phyloP scores from a whole-genome alignment of 1,140 invertebrate genomes.

The Choristoneura fumiferana region DNA sequence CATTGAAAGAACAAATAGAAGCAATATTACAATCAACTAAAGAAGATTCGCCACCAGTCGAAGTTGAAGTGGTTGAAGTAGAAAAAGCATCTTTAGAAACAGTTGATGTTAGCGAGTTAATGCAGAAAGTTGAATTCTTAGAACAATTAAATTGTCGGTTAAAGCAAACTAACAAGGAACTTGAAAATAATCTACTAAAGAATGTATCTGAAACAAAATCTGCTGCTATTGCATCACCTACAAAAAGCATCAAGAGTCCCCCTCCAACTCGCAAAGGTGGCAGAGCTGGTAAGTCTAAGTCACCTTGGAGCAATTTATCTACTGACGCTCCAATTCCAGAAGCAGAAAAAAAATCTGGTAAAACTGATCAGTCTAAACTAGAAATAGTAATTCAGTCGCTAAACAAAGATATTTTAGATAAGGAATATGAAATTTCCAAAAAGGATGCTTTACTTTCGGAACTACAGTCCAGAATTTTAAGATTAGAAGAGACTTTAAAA shows the following conservation, averaged over 20 bases:
- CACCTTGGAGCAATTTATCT: constrained; percentile 66
- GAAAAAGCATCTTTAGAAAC: constrained; percentile 75
- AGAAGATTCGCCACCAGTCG: constrained; percentile 36
- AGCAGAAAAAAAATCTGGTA: constrained; percentile 52
- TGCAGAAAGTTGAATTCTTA: constrained; percentile 72
- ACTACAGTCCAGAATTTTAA: constrained; percentile 35
- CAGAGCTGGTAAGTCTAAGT: constrained; percentile 60
- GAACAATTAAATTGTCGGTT: constrained; percentile 78
- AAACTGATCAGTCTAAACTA: constrained; percentile 53
- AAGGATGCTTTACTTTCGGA: constrained; percentile 56
- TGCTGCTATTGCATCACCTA: constrained; percentile 34
- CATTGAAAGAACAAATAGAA: constrained; percentile 60
- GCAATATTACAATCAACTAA: constrained; percentile 36
- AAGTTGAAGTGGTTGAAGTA: constrained; percentile 51
- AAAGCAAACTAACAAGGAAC: constrained; percentile 76
- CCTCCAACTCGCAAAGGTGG: constrained; percentile 55
- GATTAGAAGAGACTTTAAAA: constrained; percentile 44
- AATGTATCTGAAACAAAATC: constrained; percentile 48
- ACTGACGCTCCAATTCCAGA: constrained; percentile 55
- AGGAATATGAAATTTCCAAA: constrained; percentile 67
- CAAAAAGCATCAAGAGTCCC: constrained; percentile 55
- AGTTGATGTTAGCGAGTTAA: constrained; percentile 66
- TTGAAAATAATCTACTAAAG: constrained; percentile 76
- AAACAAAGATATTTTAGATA: constrained; percentile 74
- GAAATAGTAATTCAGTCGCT: constrained; percentile 66